These are phyloP conservation scores for Polydrusus tereticollis DNA, from an alignment of 2,888 invertebrate species.

Conservation along the genomic window DNA sequence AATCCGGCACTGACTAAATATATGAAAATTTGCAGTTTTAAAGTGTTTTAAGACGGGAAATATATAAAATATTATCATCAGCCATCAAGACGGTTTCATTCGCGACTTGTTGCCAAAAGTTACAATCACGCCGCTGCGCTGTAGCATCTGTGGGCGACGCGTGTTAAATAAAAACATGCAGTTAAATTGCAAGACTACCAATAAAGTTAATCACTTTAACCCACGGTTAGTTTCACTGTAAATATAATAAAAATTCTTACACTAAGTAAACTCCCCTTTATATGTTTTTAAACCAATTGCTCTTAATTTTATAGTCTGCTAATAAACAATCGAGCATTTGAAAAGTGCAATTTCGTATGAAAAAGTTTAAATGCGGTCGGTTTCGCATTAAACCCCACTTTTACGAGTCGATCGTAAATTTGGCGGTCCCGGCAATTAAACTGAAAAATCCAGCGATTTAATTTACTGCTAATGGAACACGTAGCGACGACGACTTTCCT, in stretches of 20 bases:
- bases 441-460: slow-evolving; percentile 14
- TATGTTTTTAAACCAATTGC: not conserved
- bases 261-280: not conserved
- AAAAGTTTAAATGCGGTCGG: slow-evolving; percentile 12
- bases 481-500: slow-evolving; percentile 9
- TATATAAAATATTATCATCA: too few relatives aligned
- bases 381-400: slow-evolving; percentile 1
- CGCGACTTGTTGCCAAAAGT: too few relatives aligned
- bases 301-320: slow-evolving; percentile 6
- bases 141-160: too few relatives aligned
- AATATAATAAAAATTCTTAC: not conserved
- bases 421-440: slow-evolving; percentile 15
- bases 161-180: too few relatives aligned
- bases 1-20: too few relatives aligned
- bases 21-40: too few relatives aligned
- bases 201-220: too few relatives aligned
- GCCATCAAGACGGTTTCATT: too few relatives aligned
- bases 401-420: slow-evolving; percentile 12
- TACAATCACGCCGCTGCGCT: too few relatives aligned
- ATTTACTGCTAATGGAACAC: slow-evolving; percentile 20
- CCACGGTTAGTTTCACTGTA: not conserved
- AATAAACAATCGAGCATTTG: not conserved
- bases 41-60: too few relatives aligned
- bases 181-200: too few relatives aligned
- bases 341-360: slow-evolving; percentile 4